These are phyloP conservation scores for Aphrocallistes beatrix DNA, from an alignment of 37 sponge, comb jelly and placozoan genomes.

Conservation along the genomic window DNA sequence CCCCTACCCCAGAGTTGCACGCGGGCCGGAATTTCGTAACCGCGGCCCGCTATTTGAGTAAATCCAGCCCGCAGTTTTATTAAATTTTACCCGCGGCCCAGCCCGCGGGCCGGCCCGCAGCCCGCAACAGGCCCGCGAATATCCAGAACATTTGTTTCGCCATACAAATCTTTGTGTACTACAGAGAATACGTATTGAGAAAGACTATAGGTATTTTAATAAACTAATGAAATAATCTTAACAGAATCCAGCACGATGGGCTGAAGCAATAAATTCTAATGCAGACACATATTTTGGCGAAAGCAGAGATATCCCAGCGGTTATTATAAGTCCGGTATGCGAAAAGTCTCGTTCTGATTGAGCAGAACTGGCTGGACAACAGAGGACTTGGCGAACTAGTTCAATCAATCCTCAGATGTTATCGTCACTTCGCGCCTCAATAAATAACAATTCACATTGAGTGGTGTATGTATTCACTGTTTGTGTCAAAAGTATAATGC, in stretches of 20 bases:
- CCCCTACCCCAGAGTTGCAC: constrained; percentile 18
- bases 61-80: neutral
- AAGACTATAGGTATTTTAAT: constrained; percentile 16
- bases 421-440: neutral
- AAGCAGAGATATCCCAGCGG: constrained; percentile 9
- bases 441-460: neutral
- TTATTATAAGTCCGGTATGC: constrained; percentile 20
- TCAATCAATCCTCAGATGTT: neutral
- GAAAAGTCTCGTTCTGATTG: constrained; percentile 20
- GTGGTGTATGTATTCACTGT: neutral
- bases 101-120: too few relatives aligned
- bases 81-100: neutral
- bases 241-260: constrained; percentile 19
- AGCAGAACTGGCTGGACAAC: constrained; percentile 17
- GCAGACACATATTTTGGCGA: constrained; percentile 9
- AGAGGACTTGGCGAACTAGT: constrained; percentile 19
- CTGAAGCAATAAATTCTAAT: constrained; percentile 16
- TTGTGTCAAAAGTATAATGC: neutral
- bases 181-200: constrained; percentile 15
- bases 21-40: constrained; percentile 21
- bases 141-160: constrained; percentile 19
- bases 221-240: constrained; percentile 10
- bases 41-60: too few relatives aligned
- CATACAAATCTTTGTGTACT: neutral
- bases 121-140: constrained; percentile 6